A percentile compares a stretch with the other conserved stretches of the same genome.
Evolutionary conservation across 2,888 invertebrate genomes (phyloP).

Genomic region (Dorcus parallelipipedus): DNA sequence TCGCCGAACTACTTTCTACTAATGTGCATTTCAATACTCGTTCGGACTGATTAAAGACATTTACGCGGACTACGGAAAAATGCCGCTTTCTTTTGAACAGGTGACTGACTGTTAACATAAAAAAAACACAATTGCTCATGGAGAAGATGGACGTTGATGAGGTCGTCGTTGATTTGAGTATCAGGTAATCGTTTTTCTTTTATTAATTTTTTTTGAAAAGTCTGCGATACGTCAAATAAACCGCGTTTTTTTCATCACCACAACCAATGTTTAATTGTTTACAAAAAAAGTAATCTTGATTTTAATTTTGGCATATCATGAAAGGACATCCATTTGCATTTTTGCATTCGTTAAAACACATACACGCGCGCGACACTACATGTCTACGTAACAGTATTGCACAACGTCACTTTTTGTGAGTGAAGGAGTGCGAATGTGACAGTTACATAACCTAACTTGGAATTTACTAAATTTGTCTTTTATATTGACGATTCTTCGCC

Average conservation of each 20-base stretch:
- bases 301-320: neutral
- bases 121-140: conserved; percentile 37
- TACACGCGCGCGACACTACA: neutral
- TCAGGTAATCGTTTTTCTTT: conserved; percentile 58
- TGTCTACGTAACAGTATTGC: too few species aligned
- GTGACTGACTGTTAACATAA: conserved; percentile 21
- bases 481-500: too few species aligned
- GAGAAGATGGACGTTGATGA: conserved; percentile 87
- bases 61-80: too few species aligned
- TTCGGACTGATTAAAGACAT: neutral
- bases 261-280: neutral
- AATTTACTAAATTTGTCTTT: neutral
- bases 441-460: conserved; percentile 12
- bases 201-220: neutral
- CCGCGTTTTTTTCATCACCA: neutral
- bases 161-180: conserved; percentile 83
- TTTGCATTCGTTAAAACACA: neutral
- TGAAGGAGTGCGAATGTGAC: conserved; percentile 1
- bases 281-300: neutral
- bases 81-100: conserved; percentile 17
- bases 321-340: neutral
- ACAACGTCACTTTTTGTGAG: too few species aligned
- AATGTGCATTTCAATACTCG: neutral
- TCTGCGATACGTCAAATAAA: neutral
- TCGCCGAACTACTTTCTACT: conserved; percentile 23